A percentile compares a stretch with the other conserved stretches of the same genome.
These are phyloP conservation scores for Glandiceps talaboti DNA, from an alignment of 53 echinoderm and acorn worm species.

Conservation along the genomic window DNA sequence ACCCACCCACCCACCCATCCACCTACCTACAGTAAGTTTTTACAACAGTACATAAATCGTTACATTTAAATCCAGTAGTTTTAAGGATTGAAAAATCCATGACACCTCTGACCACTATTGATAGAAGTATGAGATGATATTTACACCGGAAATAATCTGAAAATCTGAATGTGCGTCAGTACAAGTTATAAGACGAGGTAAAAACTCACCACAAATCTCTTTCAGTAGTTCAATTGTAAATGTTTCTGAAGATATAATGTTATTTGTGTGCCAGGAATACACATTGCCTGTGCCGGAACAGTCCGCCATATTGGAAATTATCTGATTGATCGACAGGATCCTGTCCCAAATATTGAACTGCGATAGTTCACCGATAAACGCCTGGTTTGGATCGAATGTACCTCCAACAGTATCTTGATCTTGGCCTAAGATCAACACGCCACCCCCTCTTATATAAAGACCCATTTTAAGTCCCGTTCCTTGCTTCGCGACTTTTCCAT, in stretches of 20 bases:
- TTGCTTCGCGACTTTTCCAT: neutral
- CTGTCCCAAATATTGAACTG: neutral
- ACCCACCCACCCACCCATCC: too few species aligned
- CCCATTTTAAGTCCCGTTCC: neutral
- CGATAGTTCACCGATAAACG: neutral
- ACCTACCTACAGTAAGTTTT: too few species aligned
- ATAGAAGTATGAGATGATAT: too few species aligned
- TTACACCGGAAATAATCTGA: too few species aligned
- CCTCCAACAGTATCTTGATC: neutral
- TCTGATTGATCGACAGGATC: neutral
- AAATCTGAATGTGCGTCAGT: too few species aligned
- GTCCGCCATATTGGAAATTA: neutral
- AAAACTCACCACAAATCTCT: neutral
- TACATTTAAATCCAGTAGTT: too few species aligned
- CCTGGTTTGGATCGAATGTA: neutral
- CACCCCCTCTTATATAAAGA: neutral
- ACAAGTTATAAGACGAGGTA: too few species aligned
- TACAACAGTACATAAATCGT: too few species aligned
- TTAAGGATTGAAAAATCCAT: too few species aligned
- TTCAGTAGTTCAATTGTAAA: neutral
- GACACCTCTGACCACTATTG: too few species aligned
- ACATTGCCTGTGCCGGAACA: neutral
- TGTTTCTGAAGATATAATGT: neutral
- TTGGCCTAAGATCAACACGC: neutral
- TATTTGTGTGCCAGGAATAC: neutral